Percentiles rank a stretch among this genome's conserved stretches.
Evolutionary conservation across 1,140 invertebrate genomes (phyloP).

Genomic region (Papilio glaucus): DNA sequence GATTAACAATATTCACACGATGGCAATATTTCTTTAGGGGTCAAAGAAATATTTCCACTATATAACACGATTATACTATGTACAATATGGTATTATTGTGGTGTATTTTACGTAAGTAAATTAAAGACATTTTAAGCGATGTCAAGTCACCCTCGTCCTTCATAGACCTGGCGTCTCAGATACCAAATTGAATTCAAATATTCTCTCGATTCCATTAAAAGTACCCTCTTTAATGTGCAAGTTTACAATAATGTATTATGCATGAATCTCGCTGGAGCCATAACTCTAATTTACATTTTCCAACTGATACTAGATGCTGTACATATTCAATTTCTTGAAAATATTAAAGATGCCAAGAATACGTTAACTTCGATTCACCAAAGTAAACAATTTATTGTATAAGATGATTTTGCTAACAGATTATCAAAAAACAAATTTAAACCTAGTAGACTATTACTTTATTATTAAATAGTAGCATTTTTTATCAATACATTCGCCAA

Average conservation of each 20-base stretch:
- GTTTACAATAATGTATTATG: constrained; percentile 35
- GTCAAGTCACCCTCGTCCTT: neutral
- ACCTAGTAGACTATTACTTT: too few relatives aligned
- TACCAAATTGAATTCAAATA: constrained; percentile 30
- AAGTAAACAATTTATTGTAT: too few relatives aligned
- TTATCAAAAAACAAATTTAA: too few relatives aligned
- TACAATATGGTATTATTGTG: neutral
- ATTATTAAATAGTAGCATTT: too few relatives aligned
- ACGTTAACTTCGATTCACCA: neutral
- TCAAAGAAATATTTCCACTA: too few relatives aligned
- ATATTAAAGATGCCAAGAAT: constrained; percentile 14
- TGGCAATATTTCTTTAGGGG: too few relatives aligned
- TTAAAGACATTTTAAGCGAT: neutral
- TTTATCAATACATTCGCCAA: too few relatives aligned
- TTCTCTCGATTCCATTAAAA: constrained; percentile 33
- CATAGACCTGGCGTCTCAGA: neutral
- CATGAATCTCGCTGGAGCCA: constrained; percentile 23
- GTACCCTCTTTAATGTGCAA: constrained; percentile 32
- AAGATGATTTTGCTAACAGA: too few relatives aligned
- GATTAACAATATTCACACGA: too few relatives aligned
- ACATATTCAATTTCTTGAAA: constrained; percentile 27
- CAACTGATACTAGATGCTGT: constrained; percentile 30
- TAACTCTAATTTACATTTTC: constrained; percentile 33
- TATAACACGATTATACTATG: too few relatives aligned
- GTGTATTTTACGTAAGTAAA: neutral